Evolutionary conservation across 2,797 vertebrate genomes (phyloP), one percentile per base, ranked within the genome.

Genomic region (Cichlasoma orientale): DNA sequence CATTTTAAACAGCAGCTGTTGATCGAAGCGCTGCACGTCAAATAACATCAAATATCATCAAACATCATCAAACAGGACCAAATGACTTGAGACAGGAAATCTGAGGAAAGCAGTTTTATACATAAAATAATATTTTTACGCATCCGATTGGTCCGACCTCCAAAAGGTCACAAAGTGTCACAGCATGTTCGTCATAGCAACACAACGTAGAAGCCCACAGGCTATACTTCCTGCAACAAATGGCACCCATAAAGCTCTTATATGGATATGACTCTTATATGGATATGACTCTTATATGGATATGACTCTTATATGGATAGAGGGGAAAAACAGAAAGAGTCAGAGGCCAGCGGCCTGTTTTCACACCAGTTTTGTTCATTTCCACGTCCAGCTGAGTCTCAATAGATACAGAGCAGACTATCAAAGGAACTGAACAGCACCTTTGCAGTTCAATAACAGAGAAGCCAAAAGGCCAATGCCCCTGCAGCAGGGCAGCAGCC

Each of bases 301-400:
- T 44, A n/a, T 38, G 31, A 7, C 31, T 33, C 31, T 33, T 33
- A 7, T 33, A 33, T 7, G 7, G 7, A 8, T 8, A 33, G 10
- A 1, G 3, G 33, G 18, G 16, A n/a, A 33, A 18, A 18, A 18
- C 44, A 47, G n/a, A n/a, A 41, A 47, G 19, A 6, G 47, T 50
- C 47, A 19, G 8, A 66, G 38, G 5, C 2, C 38, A 0, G 5
- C 5, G 8, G 12, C 31, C 0, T 12, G 5, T 66, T 73, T 41
- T 18, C 59, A 44, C 38, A n/a, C 55, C 21, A 19, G 5, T 13
- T 7, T 36, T 9, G 19, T 18, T 55, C 19, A 25, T 56, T 76
- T 79, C 33, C 55, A 11, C 16, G 12, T 25, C 21, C 12, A 0
- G 14, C 59, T 2, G 61, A 19, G 38, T 47, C 23, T 27, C 61